Conservation (phyloP, 2,888 invertebrate species). For the Periphyllus acericola region DNA sequence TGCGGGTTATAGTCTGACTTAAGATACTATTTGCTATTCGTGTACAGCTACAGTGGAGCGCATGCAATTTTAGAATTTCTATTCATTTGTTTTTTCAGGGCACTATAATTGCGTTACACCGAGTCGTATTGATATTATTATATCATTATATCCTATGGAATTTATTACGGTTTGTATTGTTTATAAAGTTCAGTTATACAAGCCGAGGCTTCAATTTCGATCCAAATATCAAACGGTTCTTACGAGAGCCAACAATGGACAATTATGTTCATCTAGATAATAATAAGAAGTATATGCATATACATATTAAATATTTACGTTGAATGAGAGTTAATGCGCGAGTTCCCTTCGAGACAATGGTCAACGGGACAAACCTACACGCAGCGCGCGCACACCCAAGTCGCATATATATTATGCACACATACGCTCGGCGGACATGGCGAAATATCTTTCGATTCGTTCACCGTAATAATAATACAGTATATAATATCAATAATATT, state of each 20-base stretch:
- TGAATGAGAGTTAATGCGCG: slow-evolving; percentile 8
- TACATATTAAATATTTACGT: too few relatives aligned
- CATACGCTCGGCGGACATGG: background rate
- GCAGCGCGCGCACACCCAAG: background rate
- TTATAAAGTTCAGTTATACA: background rate
- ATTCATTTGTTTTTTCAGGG: too few relatives aligned
- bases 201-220: background rate
- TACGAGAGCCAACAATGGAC: slow-evolving; percentile 25
- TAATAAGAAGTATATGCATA: background rate
- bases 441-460: background rate
- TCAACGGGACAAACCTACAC: slow-evolving; percentile 31
- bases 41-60: too few relatives aligned
- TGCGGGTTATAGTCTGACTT: too few relatives aligned
- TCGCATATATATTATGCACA: background rate
- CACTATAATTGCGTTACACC: too few relatives aligned
- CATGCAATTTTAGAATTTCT: too few relatives aligned
- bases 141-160: too few relatives aligned
- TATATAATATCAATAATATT: background rate
- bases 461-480: background rate
- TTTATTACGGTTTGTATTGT: too few relatives aligned
- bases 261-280: slow-evolving; percentile 28
- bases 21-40: too few relatives aligned
- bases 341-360: slow-evolving; percentile 28
- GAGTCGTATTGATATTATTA: too few relatives aligned
- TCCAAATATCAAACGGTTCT: background rate